Evolutionary conservation across 1,140 invertebrate genomes (phyloP), one percentile per base, ranked within the genome.

Genomic region (Ylistrum balloti): DNA sequence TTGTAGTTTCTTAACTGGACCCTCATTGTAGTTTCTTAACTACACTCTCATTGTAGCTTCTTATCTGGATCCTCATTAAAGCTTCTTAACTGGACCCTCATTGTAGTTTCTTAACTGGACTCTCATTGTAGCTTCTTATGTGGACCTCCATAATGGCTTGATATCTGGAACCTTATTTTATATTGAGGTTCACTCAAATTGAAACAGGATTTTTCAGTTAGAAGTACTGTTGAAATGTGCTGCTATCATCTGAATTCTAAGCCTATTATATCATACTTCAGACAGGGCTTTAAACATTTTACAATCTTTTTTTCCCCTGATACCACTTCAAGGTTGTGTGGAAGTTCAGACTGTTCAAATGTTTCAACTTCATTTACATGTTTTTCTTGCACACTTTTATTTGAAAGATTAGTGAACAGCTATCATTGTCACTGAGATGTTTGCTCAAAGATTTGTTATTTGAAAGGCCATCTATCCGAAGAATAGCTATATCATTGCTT

Each of bases 251-350:
- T 5, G 56, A 74, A 74, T 74, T 74, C 28, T 74, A 74, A 74
- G 56, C 56, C n/a, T 17, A 74, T 74, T 74, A 48, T 74, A n/a
- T 74, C 56, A 28, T 28, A 74, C 56, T 74, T 22, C 56, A 74
- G 56, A 74, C 56, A 17, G n/a, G 1, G 17, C 56, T 28, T 48
- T 10, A 48, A 48, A 22, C 2, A 17, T 48, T 48, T n/a, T n/a
- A n/a, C n/a, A n/a, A n/a, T n/a, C n/a, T n/a, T n/a, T n/a, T n/a
- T 38, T 38, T 38, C 35, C 13, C 28, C 56, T 28, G 22, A 74
- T 22, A 74, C 56, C 56, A 74, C 56, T 74, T 74, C 20, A 74
- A 28, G 2, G 56, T 74, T 74, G 56, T 74, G 22, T 74, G 56
- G 56, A 74, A 28, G 56, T n/a, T 5, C 9, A 9, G 22, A 74